Conservation (phyloP, 2,888 invertebrate genomes). For the Cyaniris semiargus region DNA sequence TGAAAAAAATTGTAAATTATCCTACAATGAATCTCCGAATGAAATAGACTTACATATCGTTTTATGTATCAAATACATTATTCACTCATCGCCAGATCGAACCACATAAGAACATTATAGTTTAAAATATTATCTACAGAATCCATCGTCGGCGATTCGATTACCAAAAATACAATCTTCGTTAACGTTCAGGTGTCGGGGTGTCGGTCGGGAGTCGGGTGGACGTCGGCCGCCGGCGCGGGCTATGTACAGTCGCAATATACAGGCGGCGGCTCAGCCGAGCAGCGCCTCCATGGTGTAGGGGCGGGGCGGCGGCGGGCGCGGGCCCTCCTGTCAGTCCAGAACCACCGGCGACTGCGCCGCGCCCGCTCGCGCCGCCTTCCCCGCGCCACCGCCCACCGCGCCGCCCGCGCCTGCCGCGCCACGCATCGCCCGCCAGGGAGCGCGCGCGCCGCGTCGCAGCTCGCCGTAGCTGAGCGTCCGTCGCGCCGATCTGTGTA, state of each 20-base stretch:
- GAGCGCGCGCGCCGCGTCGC: slow-evolving; percentile 91
- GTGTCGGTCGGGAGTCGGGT: slow-evolving; percentile 18
- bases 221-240: slow-evolving; percentile 39
- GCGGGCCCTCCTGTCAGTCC: slow-evolving; percentile 83
- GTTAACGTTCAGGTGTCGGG: slow-evolving; percentile 49
- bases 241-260: slow-evolving; percentile 66
- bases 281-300: slow-evolving; percentile 85
- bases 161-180: slow-evolving; percentile 78
- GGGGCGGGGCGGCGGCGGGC: slow-evolving; percentile 76
- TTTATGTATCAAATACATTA: slow-evolving; percentile 81
- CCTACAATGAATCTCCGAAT: slow-evolving; percentile 83
- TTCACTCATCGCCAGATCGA: slow-evolving; percentile 79
- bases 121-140: slow-evolving; percentile 81
- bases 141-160: slow-evolving; percentile 78
- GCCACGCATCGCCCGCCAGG: slow-evolving; percentile 82
- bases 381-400: slow-evolving; percentile 41
- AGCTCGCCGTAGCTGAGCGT: slow-evolving; percentile 89
- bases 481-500: slow-evolving; percentile 88
- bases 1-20: slow-evolving; percentile 85
- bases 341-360: slow-evolving; percentile 82
- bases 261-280: slow-evolving; percentile 66
- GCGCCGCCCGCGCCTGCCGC: slow-evolving; percentile 85
- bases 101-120: slow-evolving; percentile 80
- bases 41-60: slow-evolving; percentile 81
- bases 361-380: slow-evolving; percentile 45